phyloP scores from a whole-genome alignment of 2,888 invertebrate species.

The Synanthedon myopaeformis region DNA sequence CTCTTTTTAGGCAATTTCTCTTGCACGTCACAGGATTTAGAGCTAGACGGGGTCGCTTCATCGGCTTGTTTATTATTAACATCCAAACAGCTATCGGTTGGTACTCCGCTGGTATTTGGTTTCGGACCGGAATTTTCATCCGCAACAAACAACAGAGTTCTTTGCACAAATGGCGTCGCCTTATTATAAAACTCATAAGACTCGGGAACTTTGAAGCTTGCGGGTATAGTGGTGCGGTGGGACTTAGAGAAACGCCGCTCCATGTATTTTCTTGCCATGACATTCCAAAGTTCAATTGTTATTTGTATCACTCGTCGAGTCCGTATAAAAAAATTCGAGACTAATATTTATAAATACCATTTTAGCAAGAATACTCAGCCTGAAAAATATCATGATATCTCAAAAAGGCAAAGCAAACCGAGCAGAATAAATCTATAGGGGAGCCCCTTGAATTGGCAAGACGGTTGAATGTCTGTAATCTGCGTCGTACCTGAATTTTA shows the following conservation, averaged over 20 bases:
- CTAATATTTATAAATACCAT: too few relatives aligned
- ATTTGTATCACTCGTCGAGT: too few relatives aligned
- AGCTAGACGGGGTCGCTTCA: constrained; percentile 34
- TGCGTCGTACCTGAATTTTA: constrained; percentile 30
- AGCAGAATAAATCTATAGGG: constrained; percentile 40
- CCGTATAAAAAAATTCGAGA: too few relatives aligned
- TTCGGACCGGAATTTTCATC: constrained; percentile 59
- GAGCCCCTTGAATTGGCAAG: constrained; percentile 38
- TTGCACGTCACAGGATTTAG: constrained; percentile 50
- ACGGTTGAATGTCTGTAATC: constrained; percentile 36
- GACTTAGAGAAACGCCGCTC: constrained; percentile 62
- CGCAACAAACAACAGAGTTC: constrained; percentile 58
- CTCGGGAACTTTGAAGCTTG: constrained; percentile 60
- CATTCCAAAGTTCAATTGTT: constrained; percentile 22
- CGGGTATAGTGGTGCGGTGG: constrained; percentile 57
- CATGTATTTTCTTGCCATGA: constrained; percentile 69
- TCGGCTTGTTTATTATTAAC: constrained; percentile 16
- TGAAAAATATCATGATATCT: neutral
- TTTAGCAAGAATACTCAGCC: neutral
- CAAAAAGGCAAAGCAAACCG: constrained; percentile 30
- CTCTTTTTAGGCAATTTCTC: constrained; percentile 64
- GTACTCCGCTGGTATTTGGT: constrained; percentile 23
- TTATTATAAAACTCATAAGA: constrained; percentile 63
- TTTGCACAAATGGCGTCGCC: constrained; percentile 64
- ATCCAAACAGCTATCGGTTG: constrained; percentile 19